Evolutionary conservation across 2,888 invertebrate genomes (phyloP), one percentile per base, ranked within the genome.

Genomic region (Watsonalla binaria): DNA sequence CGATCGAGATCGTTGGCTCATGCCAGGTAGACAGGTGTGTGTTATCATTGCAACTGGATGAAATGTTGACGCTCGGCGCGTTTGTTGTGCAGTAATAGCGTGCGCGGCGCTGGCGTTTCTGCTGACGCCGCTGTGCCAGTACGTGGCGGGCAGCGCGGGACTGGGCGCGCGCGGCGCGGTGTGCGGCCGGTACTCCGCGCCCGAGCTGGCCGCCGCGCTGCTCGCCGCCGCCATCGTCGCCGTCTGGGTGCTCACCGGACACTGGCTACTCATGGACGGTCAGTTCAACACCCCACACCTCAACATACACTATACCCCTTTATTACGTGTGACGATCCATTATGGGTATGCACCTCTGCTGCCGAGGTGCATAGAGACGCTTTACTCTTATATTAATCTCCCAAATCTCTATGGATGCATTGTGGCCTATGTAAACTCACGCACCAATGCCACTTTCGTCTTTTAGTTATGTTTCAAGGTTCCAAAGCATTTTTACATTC

Each of bases 181-280:
- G 79, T 98, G 98, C 91, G 98, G 98, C 45, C 94, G 98, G 64
- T 98, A 98, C 90, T 98, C 98, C 50, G 95, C 96, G 66, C 98
- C 98, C 53, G 99, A 99, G 92, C 92, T 99, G 58, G 94, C 98
- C 74, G 97, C 98, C 57, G 98, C 98, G 82, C 94, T 96, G 64
- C 91, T 98, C 58, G 96, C 98, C 61, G 95, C 98, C 72, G 95
- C 95, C 82, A 97, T 99, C 80, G 98, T 99, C 57, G 97, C 97
- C 89, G 95, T 99, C 65, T 99, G 99, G 99, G 97, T 99, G 70
- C 93, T 98, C 61, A 99, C 99, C 57, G 99, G 98, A 0, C 98
- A 99, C 89, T 99, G 99, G 99, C 93, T 99, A 67, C 93, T 99
- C 53, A 99, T 99, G 98, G 98, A 99, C 89, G 96, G 96, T 95